Evolutionary conservation across 35 echinoderm and acorn worm genomes (phyloP), one percentile per base, ranked within the genome.

Genomic region (Acanthaster planci): DNA sequence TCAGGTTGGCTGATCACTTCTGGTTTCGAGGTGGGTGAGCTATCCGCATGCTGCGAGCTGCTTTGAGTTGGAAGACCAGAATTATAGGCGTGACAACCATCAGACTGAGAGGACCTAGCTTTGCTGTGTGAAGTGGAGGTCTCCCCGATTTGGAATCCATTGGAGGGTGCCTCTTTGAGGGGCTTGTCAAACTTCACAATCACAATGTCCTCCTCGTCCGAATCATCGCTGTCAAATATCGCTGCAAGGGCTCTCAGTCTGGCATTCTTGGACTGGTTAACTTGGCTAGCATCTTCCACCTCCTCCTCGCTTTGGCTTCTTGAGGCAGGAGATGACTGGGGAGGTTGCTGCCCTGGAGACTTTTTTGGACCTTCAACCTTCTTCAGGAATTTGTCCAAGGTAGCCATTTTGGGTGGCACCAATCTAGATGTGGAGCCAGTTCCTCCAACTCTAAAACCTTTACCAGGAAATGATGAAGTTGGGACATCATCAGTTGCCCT

Each of bases 211-310:
- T 72, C 64, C 4, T 72, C 64, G 23, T 72, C 64, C 15, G 64
- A 72, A 72, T 26, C 23, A 34, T 72, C 64, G 34, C 64, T 72
- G 64, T 72, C 64, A 29, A 72, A 72, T 72, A 72, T 72, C 34
- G 64, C 64, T 0, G 64, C 64, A 14, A 72, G 64, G 64, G 64
- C 64, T 72, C 34, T 72, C 64, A 72, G 64, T 23, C 64, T 72
- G 0, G 29, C 23, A 34, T 34, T 72, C 30, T 72, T 72, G 10
- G 29, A 72, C 26, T 7, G 64, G 34, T 72, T 72, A 12, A 4
- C 42, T 72, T 72, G 26, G 26, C 34, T 72, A 31, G 21, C 23
- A 34, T 72, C 64, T 72, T 26, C 8, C 64, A 27, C 26, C 18
- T 72, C 64, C 1, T 72, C 30, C 14, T 72, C 34, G 5, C 30